These are phyloP conservation scores for Panonychus citri DNA, from an alignment of 1,140 invertebrate species.

Conservation along the genomic window DNA sequence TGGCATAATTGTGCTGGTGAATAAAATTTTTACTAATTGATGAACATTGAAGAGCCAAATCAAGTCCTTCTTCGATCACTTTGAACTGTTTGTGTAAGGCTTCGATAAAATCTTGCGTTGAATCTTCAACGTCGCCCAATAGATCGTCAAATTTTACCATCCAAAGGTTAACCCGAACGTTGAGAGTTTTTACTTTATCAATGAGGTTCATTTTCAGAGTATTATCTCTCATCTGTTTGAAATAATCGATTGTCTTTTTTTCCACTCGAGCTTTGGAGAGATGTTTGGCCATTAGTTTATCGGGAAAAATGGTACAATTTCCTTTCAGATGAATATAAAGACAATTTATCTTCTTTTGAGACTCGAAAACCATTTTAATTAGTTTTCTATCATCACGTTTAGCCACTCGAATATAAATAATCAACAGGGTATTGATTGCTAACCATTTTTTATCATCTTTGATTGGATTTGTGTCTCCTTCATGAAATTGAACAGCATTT, in stretches of 20 bases:
- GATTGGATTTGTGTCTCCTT: constrained; percentile 21
- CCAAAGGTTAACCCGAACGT: constrained; percentile 13
- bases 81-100: neutral
- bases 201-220: constrained; percentile 13
- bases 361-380: constrained; percentile 41
- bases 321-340: constrained; percentile 12
- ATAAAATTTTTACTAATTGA: constrained; percentile 5
- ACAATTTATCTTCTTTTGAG: constrained; percentile 40
- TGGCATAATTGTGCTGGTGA: neutral
- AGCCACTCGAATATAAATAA: constrained; percentile 47
- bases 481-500: constrained; percentile 35
- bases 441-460: constrained; percentile 35
- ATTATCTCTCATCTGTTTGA: constrained; percentile 10
- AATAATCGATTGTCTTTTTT: constrained; percentile 5
- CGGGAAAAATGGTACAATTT: constrained; percentile 4
- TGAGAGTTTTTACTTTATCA: constrained; percentile 10
- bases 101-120: constrained; percentile 2
- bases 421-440: constrained; percentile 41
- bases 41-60: neutral
- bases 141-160: constrained; percentile 11
- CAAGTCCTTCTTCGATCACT: constrained; percentile 6
- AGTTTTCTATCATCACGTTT: constrained; percentile 50
- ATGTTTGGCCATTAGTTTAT: constrained; percentile 2
- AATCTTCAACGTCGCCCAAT: neutral
- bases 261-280: constrained; percentile 8